Evolutionary conservation across 2,797 vertebrate species (phyloP), one percentile per base, ranked within the genome.

Genomic region (Malacoraja senta): DNA sequence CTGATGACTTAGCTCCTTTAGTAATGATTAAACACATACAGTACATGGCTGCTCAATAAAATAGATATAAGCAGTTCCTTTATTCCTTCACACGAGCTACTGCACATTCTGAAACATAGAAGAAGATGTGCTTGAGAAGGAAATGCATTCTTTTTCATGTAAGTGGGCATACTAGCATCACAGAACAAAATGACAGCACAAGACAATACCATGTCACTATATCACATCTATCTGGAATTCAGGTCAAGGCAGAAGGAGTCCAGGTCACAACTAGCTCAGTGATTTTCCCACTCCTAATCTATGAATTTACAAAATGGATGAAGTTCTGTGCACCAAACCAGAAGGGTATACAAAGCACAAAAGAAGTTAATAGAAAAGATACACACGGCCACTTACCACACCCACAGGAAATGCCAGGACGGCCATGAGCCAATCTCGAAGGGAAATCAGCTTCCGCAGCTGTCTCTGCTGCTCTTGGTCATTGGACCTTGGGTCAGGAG

Each of bases 391-490:
- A 97, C 98, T 97, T 96, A 99, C 99, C 96, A 98, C 97, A 95
- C 99, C 99, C 4, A 98, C 96, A 44, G 99, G 99, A 94, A 99
- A 99, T 93, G 98, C 99, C 94, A 99, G 94, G 63, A 99, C 98
- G 0, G 98, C 98, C 97, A 99, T 97, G 96, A 99, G 96, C 98
- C 98, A 99, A 96, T 99, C 99, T 90, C 98, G 96, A 88, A 99
- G 97, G 61, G 97, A 96, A 94, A 99, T 98, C 79, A 99, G 97
- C 95, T 99, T 99, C 95, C 95, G 97, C 90, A 99, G 96, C 95
- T 99, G 99, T 80, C 98, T 96, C 95, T 99, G 98, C 96, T 99
- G 98, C 94, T 99, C 99, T 94, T 97, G 96, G 95, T 96, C 98
- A 94, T 98, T 98, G 35, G 96, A 97, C 77, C 98, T 95, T 98